Conservation (phyloP, 2,888 invertebrate genomes). For the Apoda limacodes region DNA sequence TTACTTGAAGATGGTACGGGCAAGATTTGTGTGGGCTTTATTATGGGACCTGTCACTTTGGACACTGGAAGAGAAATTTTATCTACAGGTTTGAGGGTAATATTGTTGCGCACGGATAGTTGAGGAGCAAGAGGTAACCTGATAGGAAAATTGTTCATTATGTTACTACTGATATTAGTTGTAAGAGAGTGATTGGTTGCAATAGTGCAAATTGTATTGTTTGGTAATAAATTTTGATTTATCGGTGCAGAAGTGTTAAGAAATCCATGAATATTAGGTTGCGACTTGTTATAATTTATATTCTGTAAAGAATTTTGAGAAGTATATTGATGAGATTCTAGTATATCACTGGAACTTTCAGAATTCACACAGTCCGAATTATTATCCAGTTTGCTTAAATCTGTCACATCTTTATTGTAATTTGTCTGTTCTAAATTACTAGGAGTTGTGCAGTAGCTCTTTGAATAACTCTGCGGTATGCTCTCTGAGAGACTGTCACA, state of each 20-base stretch:
- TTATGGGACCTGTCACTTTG: constrained; percentile 54
- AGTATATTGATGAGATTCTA: constrained; percentile 43
- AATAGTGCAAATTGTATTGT: constrained; percentile 38
- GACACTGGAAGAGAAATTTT: constrained; percentile 45
- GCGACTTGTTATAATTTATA: constrained; percentile 36
- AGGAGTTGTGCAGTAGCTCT: constrained; percentile 36
- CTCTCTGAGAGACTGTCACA: constrained; percentile 53
- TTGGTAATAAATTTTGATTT: constrained; percentile 42
- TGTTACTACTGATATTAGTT: constrained; percentile 41
- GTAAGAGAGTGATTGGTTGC: constrained; percentile 37
- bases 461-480: constrained; percentile 42
- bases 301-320: constrained; percentile 34
- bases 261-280: constrained; percentile 43
- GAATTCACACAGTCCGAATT: constrained; percentile 54
- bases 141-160: constrained; percentile 58
- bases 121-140: constrained; percentile 42
- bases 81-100: constrained; percentile 48
- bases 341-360: constrained; percentile 42
- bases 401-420: constrained; percentile 31
- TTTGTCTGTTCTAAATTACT: constrained; percentile 29
- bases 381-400: constrained; percentile 50
- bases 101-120: constrained; percentile 42
- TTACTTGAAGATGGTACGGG: constrained; percentile 53
- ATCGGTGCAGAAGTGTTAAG: constrained; percentile 43
- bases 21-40: constrained; percentile 53